Evolutionary conservation across 2,797 vertebrate genomes (phyloP).

Genomic region (Falco columbarius): DNA sequence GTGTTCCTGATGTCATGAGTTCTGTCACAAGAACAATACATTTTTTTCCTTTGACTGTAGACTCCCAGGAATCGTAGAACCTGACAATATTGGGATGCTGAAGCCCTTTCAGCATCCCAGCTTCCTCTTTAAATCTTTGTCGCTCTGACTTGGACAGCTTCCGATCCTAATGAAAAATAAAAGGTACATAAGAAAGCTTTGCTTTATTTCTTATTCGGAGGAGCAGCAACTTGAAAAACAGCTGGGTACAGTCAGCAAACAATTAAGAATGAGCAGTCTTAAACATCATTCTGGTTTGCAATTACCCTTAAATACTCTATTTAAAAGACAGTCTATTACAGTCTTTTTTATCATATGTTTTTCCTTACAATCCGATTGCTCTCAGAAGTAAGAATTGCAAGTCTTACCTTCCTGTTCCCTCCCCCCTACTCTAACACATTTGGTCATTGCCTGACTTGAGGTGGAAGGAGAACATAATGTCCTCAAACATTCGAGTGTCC

Average conservation of each 20-base stretch:
- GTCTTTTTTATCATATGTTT: not conserved
- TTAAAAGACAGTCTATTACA: not conserved
- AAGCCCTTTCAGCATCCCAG: constrained; percentile 97
- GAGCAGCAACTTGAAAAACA: not conserved
- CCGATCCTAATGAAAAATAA: constrained; percentile 85
- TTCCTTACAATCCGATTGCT: not conserved
- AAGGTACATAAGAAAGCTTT: constrained; percentile 6
- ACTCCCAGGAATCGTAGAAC: constrained; percentile 99
- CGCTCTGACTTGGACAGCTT: constrained; percentile 96
- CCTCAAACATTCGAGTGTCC: not conserved
- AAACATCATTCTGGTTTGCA: not conserved
- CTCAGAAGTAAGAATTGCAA: not conserved
- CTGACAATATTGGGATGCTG: constrained; percentile 99
- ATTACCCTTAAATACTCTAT: not conserved
- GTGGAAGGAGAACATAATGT: not conserved
- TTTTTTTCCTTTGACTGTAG: constrained; percentile 96
- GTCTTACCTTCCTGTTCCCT: not conserved
- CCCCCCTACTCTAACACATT: not conserved
- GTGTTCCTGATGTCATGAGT: constrained; percentile 98
- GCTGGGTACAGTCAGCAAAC: not conserved
- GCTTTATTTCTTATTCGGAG: not conserved
- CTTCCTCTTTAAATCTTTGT: constrained; percentile 98
- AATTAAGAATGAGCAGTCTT: not conserved
- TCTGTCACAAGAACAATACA: constrained; percentile 98
- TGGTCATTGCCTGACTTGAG: not conserved